These are phyloP conservation scores for Lapara coniferarum DNA, from an alignment of 2,888 invertebrate species.

Conservation along the genomic window DNA sequence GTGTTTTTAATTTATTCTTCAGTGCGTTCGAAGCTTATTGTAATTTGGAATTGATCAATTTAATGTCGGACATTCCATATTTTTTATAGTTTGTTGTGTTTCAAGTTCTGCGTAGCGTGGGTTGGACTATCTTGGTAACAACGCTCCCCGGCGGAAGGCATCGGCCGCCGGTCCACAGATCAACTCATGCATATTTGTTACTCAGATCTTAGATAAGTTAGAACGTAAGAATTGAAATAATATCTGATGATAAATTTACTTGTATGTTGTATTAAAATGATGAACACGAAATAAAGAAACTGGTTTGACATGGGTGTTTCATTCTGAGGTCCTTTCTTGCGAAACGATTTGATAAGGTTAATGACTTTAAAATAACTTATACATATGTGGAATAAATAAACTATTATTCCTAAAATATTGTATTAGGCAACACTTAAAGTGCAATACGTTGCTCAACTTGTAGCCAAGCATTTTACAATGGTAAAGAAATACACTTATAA, in stretches of 20 bases:
- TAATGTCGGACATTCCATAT: slow-evolving; percentile 55
- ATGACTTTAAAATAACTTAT: no score
- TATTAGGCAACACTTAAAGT: no score
- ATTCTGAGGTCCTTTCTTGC: slow-evolving; percentile 45
- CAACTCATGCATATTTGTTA: slow-evolving; percentile 73
- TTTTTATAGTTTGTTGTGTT: slow-evolving; percentile 49
- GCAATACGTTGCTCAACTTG: no score
- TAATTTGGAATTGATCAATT: slow-evolving; percentile 35
- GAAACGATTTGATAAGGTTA: no score
- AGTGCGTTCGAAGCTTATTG: slow-evolving; percentile 29
- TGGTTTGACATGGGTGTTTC: slow-evolving; percentile 79
- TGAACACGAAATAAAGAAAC: slow-evolving; percentile 83
- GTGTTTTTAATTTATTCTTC: slow-evolving; percentile 27
- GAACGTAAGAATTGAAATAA: slow-evolving; percentile 80
- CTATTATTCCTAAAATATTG: no score
- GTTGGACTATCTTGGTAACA: slow-evolving; percentile 31
- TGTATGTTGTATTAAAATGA: slow-evolving; percentile 85
- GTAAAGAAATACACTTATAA: no score
- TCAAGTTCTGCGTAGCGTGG: slow-evolving; percentile 52
- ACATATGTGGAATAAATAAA: no score
- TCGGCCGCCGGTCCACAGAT: slow-evolving; percentile 38
- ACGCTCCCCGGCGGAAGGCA: not conserved
- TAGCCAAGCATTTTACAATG: no score
- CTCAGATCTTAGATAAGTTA: slow-evolving; percentile 81
- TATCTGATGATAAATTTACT: slow-evolving; percentile 84